Conservation (phyloP, 1,140 invertebrate genomes). For the Cydia amplana region DNA sequence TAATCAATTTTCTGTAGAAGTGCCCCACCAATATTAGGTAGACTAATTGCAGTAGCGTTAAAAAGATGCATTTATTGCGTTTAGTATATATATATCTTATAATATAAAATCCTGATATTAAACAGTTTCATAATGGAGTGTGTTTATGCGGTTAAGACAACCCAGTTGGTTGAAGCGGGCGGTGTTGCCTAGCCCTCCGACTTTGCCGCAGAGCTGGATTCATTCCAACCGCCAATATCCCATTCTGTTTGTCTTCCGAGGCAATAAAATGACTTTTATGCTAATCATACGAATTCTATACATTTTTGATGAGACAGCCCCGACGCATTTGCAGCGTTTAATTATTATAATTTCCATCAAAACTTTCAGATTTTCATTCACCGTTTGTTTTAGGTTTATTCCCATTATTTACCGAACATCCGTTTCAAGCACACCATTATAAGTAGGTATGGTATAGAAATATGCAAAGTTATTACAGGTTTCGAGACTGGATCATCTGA, state of each 20-base stretch:
- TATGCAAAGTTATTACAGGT: not conserved
- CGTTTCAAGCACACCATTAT: not conserved
- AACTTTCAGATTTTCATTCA: conserved; percentile 62
- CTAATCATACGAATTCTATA: conserved; percentile 79
- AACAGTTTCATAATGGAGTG: too few species aligned
- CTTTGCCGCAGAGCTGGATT: conserved; percentile 42
- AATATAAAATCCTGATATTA: too few species aligned
- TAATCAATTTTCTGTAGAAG: too few species aligned
- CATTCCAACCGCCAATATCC: conserved; percentile 75
- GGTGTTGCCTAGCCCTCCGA: not conserved
- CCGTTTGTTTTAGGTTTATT: conserved; percentile 39
- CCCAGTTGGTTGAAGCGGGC: not conserved
- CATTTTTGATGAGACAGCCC: conserved; percentile 78
- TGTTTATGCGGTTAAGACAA: too few species aligned
- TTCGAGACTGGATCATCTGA: not conserved
- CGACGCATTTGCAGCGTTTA: conserved; percentile 81
- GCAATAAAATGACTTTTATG: conserved; percentile 80
- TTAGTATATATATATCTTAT: too few species aligned
- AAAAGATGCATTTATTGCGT: too few species aligned
- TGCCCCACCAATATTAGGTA: too few species aligned
- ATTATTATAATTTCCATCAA: conserved; percentile 77
- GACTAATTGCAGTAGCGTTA: too few species aligned
- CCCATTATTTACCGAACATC: not conserved
- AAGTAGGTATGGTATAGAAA: not conserved
- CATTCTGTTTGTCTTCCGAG: conserved; percentile 78